phyloP scores from a whole-genome alignment of 2,888 invertebrate genomes.

The Aplocera efformata region DNA sequence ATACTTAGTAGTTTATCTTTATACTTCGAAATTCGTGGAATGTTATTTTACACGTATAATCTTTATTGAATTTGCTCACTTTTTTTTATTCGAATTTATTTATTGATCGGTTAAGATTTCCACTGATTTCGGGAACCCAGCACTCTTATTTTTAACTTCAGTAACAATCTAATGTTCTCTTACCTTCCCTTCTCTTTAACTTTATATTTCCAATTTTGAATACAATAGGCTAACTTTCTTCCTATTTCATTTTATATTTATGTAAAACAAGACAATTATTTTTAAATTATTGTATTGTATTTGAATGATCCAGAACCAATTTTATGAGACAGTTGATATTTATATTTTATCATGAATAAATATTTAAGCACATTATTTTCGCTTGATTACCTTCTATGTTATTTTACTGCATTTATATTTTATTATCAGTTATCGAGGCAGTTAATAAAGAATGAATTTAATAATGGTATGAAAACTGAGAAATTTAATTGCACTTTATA shows the following conservation, averaged over 20 bases:
- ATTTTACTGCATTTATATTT: conserved; percentile 48
- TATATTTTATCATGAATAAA: conserved; percentile 28
- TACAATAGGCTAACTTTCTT: conserved; percentile 48
- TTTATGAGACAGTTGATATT: conserved; percentile 46
- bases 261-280: conserved; percentile 49
- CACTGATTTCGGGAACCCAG: conserved; percentile 53
- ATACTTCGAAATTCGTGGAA: conserved; percentile 48
- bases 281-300: conserved; percentile 54
- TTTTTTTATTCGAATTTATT: conserved; percentile 9
- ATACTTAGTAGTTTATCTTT: conserved; percentile 56
- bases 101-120: conserved; percentile 34
- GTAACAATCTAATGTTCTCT: conserved; percentile 61
- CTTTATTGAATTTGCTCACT: conserved; percentile 13
- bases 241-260: conserved; percentile 50
- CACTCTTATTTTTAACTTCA: conserved; percentile 61
- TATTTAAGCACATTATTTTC: conserved; percentile 66
- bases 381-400: conserved; percentile 58
- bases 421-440: conserved; percentile 56
- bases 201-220: conserved; percentile 50
- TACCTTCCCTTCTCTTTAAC: conserved; percentile 54
- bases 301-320: conserved; percentile 52
- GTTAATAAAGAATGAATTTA: conserved; percentile 63
- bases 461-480: conserved; percentile 53
- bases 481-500: conserved; percentile 68
- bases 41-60: conserved; percentile 10